These are phyloP conservation scores for Drosophila ogumai DNA, from an alignment of 1,140 invertebrate species.

Conservation along the genomic window DNA sequence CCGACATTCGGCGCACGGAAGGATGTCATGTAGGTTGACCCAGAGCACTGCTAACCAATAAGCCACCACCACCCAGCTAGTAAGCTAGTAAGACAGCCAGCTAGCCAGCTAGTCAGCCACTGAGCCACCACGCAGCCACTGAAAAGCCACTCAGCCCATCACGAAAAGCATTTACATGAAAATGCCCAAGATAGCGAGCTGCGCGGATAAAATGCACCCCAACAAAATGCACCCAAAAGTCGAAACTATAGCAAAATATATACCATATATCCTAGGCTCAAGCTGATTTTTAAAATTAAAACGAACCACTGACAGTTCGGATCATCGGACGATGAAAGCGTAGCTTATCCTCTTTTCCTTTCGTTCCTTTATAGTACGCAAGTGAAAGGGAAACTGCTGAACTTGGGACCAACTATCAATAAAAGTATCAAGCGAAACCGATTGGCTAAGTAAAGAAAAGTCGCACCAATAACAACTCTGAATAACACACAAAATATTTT, in stretches of 20 bases:
- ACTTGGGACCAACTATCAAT: slow-evolving; percentile 61
- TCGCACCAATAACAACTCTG: slow-evolving; percentile 27
- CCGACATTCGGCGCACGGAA: slow-evolving; percentile 83
- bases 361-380: slow-evolving; percentile 72
- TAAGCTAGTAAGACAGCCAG: slow-evolving; percentile 17
- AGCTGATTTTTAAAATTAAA: slow-evolving; percentile 42
- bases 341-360: slow-evolving; percentile 59
- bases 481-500: not conserved
- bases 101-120: slow-evolving; percentile 20
- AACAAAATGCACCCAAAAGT: slow-evolving; percentile 16
- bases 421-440: slow-evolving; percentile 50
- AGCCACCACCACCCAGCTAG: slow-evolving; percentile 31
- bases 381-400: slow-evolving; percentile 60
- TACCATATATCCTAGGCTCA: slow-evolving; percentile 29
- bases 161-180: slow-evolving; percentile 74
- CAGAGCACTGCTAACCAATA: slow-evolving; percentile 28
- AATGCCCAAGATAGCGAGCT: slow-evolving; percentile 66
- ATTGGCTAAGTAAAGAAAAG: slow-evolving; percentile 75
- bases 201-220: slow-evolving; percentile 50
- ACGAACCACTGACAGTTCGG: slow-evolving; percentile 67
- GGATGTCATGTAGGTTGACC: slow-evolving; percentile 81
- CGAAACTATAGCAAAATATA: slow-evolving; percentile 1
- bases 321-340: slow-evolving; percentile 32
- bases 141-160: slow-evolving; percentile 40
- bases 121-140: slow-evolving; percentile 33